Base-by-base conservation (phyloP, 2,797 vertebrate genomes). In the Macropodus opercularis region DNA sequence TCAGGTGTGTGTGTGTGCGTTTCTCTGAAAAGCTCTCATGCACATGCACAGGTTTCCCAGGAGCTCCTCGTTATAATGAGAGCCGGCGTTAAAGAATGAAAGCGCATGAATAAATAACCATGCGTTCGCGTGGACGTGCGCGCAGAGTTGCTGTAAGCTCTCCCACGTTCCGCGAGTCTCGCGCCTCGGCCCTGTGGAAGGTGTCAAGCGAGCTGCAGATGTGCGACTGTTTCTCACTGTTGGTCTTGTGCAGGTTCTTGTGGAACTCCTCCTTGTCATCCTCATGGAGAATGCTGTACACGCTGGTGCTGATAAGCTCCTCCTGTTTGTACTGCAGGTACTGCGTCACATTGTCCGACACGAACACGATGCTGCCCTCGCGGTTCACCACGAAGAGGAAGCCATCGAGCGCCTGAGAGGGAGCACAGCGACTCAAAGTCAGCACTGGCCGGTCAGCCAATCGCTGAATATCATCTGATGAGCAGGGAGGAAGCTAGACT, bases 311-410 rank as follows among this genome's bases (percentile, higher is more conserved):
- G 65, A 99, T 95, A 78, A 99, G 91, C 83, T 98, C 97, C 77
- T 99, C 97, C 86, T 99, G 97, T 55, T 97, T 98, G 89, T 96
- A 98, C 41, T 98, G 96, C 63, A 99, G 90, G 85, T 99, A 99
- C 65, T 98, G 96, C 10, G 95, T 95, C 77, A 99, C 97, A 53
- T 99, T 99, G 92, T 99, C 96, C 13, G 97, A 99, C 72, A 99
- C 97, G 55, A 98, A 99, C 41, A 99, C 96, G 70, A 99, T 94
- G 89, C 91, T 98, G 75, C 96, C 96, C 69, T 98, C 96, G 62
- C 96, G 93, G 91, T 97, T 98, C 80, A 99, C 97, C 76, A 98
- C 97, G 59, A 99, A 99, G 64, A 99, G 91, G 84, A 99, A 99
- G 68, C 97, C 97, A 2, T 98, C 97, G 85, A 99, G 84, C 29